Conservation (phyloP, 2,113 vertebrate genomes). For the Bubo blakistoni region DNA sequence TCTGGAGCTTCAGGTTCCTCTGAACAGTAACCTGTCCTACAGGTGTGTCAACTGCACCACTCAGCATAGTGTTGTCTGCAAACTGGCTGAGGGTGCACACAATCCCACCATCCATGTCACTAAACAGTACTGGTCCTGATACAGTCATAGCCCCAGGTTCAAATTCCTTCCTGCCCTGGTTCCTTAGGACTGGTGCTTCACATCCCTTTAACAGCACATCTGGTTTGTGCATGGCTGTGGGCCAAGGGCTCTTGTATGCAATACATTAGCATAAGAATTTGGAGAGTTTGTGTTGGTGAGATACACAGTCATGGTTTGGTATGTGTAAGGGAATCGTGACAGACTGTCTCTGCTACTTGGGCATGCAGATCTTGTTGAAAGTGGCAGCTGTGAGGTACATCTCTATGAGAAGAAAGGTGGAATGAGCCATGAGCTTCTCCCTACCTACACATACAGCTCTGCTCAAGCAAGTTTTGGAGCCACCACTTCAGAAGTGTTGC, state of each 20-base stretch:
- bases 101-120: background rate
- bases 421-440: background rate
- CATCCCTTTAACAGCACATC: background rate
- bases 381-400: background rate
- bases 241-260: background rate
- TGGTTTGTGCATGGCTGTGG: background rate
- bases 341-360: background rate
- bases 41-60: background rate
- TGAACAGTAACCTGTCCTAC: background rate
- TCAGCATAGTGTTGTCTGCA: background rate
- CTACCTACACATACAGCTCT: background rate
- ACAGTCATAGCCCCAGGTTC: background rate
- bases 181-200: background rate
- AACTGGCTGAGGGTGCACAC: background rate
- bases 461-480: background rate
- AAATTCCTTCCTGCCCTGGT: background rate
- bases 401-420: background rate
- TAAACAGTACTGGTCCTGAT: background rate
- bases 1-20: background rate
- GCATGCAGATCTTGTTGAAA: background rate
- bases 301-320: background rate
- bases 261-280: background rate
- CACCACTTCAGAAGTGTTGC: background rate
- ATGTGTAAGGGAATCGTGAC: background rate
- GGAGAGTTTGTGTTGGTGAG: background rate